A percentile compares a stretch with the other conserved stretches of the same genome.
Conservation (phyloP, 1,140 invertebrate species). For the Pseudomyrmex concolor region DNA sequence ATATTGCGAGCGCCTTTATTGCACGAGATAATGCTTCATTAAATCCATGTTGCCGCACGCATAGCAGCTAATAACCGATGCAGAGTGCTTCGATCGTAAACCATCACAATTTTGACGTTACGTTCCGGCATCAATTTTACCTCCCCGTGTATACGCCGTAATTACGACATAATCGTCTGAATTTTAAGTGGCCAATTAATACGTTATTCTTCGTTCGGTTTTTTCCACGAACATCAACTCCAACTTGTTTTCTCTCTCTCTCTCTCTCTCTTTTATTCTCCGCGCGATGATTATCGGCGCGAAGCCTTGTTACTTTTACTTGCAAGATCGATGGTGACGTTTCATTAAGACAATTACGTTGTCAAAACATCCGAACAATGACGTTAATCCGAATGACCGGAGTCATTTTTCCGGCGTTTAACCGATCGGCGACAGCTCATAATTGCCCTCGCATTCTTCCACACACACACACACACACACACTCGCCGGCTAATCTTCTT, state of each 20-base stretch:
- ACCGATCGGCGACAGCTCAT: conserved; percentile 45
- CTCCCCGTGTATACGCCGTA: background rate
- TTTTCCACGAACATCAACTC: background rate
- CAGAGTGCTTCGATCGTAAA: conserved; percentile 9
- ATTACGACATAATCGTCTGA: background rate
- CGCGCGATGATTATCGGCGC: background rate
- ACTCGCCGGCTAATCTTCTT: background rate
- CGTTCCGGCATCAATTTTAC: conserved; percentile 11
- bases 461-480: background rate
- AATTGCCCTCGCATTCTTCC: conserved; percentile 35
- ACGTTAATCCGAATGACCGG: conserved; percentile 32
- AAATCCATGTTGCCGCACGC: conserved; percentile 46
- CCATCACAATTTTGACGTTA: conserved; percentile 12
- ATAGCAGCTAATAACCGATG: background rate
- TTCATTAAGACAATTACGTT: background rate
- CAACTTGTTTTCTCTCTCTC: background rate
- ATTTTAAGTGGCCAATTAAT: conserved; percentile 14
- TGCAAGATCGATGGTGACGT: background rate
- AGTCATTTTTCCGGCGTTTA: conserved; percentile 6
- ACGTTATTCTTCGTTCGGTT: background rate
- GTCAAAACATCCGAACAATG: background rate
- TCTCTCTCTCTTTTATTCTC: background rate
- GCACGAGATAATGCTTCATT: conserved; percentile 50
- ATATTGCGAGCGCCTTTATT: conserved; percentile 51
- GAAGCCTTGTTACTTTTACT: background rate